Conservation (phyloP, 1,140 invertebrate species). For the Rhyacophila brunnea region DNA sequence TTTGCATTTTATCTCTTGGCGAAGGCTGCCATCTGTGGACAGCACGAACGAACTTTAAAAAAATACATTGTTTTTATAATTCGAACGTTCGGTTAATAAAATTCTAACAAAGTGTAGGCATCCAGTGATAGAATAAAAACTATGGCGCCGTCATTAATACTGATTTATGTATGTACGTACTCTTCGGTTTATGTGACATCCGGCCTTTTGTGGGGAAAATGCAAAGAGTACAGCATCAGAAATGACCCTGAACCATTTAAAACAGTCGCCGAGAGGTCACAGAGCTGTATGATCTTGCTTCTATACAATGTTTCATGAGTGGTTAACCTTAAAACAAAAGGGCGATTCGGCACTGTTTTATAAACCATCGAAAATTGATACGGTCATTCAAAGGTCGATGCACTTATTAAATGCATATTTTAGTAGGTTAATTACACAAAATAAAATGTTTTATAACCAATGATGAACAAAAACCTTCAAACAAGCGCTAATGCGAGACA, state of each 20-base stretch:
- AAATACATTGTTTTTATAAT: slow-evolving; percentile 2
- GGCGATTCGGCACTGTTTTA: too few relatives aligned
- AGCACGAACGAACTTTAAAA: neutral
- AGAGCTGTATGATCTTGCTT: slow-evolving; percentile 7
- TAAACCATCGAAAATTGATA: too few relatives aligned
- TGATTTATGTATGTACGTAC: slow-evolving; percentile 7
- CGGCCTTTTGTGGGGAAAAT: slow-evolving; percentile 23
- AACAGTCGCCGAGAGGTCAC: slow-evolving; percentile 4
- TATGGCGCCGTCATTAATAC: slow-evolving; percentile 1
- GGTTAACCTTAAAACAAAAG: slow-evolving; percentile 3
- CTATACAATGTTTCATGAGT: slow-evolving; percentile 1
- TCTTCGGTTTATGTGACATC: slow-evolving; percentile 19
- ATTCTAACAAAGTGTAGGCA: slow-evolving; percentile 15
- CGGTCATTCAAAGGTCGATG: too few relatives aligned
- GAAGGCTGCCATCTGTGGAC: slow-evolving; percentile 18
- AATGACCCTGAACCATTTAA: slow-evolving; percentile 26
- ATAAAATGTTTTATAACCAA: too few relatives aligned
- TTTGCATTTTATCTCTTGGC: slow-evolving; percentile 13
- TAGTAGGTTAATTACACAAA: too few relatives aligned
- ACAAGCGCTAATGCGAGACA: too few relatives aligned
- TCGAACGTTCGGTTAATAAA: slow-evolving; percentile 13
- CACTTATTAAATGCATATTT: too few relatives aligned
- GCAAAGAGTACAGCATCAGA: slow-evolving; percentile 17
- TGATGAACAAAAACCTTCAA: too few relatives aligned
- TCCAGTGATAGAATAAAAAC: slow-evolving; percentile 1